Evolutionary conservation across 2,888 invertebrate species (phyloP).

Genomic region (Agriopis marginaria): DNA sequence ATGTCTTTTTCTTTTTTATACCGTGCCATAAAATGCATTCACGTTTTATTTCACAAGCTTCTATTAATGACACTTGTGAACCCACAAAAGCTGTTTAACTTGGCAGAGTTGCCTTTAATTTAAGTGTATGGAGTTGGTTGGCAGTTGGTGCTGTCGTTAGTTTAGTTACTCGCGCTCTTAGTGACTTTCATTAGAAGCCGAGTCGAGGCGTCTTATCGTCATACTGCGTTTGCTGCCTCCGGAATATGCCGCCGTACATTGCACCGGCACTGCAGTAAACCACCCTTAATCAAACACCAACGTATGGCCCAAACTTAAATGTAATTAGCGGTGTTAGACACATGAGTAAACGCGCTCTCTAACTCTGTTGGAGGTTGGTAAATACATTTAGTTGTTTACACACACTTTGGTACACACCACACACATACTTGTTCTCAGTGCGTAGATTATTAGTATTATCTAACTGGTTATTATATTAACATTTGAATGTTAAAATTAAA

Average conservation of each 20-base stretch:
- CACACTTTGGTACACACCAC: slow-evolving; percentile 27
- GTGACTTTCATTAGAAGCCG: slow-evolving; percentile 58
- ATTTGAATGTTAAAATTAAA: slow-evolving; percentile 32
- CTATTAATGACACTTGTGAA: slow-evolving; percentile 52
- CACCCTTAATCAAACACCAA: slow-evolving; percentile 42
- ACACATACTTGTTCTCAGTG: slow-evolving; percentile 31
- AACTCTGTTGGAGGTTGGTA: slow-evolving; percentile 49
- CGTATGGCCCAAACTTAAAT: slow-evolving; percentile 47
- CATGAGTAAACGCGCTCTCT: slow-evolving; percentile 46
- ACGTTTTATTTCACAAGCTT: slow-evolving; percentile 48
- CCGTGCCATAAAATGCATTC: slow-evolving; percentile 39
- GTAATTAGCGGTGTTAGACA: slow-evolving; percentile 51
- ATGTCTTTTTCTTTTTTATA: slow-evolving; percentile 11
- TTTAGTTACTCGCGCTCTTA: slow-evolving; percentile 61
- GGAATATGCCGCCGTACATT: slow-evolving; percentile 1
- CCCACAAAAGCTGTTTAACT: slow-evolving; percentile 47
- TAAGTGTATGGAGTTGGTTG: slow-evolving; percentile 28
- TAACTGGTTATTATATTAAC: slow-evolving; percentile 18
- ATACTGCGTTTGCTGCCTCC: slow-evolving; percentile 29
- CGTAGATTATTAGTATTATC: slow-evolving; percentile 32
- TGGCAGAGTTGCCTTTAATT: slow-evolving; percentile 40
- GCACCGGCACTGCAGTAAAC: slow-evolving; percentile 49
- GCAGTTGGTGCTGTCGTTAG: slow-evolving; percentile 69
- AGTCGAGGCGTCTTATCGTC: slow-evolving; percentile 52
- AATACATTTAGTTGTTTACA: slow-evolving; percentile 48